Conservation (phyloP, 2,797 vertebrate genomes). For the Acridotheres tristis region DNA sequence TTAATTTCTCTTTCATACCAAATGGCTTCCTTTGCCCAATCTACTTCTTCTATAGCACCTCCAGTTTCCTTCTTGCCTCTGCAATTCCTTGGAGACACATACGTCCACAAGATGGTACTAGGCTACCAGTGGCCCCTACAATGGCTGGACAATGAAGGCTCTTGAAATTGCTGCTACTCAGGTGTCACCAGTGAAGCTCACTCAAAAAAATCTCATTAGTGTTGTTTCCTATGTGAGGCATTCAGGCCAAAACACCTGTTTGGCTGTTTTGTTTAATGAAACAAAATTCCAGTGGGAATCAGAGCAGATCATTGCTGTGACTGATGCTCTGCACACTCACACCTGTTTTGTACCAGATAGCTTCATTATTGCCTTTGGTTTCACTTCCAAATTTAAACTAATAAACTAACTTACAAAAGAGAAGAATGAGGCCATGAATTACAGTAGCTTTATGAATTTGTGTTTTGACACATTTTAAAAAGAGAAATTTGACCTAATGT, state of each 20-base stretch:
- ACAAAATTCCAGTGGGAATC: not conserved
- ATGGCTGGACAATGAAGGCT: not conserved
- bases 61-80: not conserved
- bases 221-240: not conserved
- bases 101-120: conserved; percentile 59
- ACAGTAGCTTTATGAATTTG: not conserved
- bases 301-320: not conserved
- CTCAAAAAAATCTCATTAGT: not conserved
- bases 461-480: conserved; percentile 19
- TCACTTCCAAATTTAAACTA: not conserved
- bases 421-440: not conserved
- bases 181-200: not conserved
- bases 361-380: not conserved
- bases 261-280: not conserved
- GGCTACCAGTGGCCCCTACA: conserved; percentile 12
- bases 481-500: conserved; percentile 16
- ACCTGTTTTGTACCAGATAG: not conserved
- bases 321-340: not conserved
- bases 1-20: not conserved
- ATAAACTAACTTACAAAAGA: not conserved
- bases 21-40: not conserved
- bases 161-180: not conserved
- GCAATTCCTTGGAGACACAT: not conserved
- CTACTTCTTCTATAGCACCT: not conserved
- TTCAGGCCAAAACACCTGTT: not conserved